Conservation (phyloP, 2,888 invertebrate species). For the Schizotus pectinicornis region DNA sequence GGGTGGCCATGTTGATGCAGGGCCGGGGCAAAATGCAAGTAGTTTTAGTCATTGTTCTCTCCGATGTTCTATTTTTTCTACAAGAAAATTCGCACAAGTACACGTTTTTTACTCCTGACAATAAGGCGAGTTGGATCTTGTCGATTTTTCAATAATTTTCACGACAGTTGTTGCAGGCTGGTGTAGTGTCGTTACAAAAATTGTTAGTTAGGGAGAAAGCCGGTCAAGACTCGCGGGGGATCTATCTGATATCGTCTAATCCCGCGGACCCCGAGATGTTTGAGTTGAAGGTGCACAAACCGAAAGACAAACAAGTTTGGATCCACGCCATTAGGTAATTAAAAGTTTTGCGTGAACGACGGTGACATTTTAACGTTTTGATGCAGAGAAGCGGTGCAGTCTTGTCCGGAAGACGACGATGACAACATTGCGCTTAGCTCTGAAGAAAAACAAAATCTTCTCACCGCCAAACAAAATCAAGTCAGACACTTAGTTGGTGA, state of each 20-base stretch:
- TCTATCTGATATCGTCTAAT: constrained; percentile 92
- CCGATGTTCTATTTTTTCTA: constrained; percentile 90
- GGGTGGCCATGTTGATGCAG: constrained; percentile 87
- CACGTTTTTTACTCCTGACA: constrained; percentile 91
- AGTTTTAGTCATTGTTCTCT: constrained; percentile 86
- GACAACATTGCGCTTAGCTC: constrained; percentile 72
- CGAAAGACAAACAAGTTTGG: constrained; percentile 90
- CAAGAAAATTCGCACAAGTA: constrained; percentile 93
- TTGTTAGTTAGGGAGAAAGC: constrained; percentile 93
- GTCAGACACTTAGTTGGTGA: constrained; percentile 82
- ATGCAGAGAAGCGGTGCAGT: constrained; percentile 75
- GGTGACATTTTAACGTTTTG: background rate
- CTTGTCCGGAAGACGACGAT: constrained; percentile 84
- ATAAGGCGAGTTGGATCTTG: constrained; percentile 71
- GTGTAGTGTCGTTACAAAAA: constrained; percentile 91
- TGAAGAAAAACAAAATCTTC: constrained; percentile 78
- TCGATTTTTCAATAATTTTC: constrained; percentile 8
- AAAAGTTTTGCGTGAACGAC: background rate
- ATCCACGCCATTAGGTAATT: constrained; percentile 80
- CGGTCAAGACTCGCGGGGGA: constrained; percentile 84
- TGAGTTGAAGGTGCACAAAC: constrained; percentile 85
- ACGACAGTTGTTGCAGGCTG: constrained; percentile 67
- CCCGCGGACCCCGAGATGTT: constrained; percentile 96
- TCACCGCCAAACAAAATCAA: constrained; percentile 79
- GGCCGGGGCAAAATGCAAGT: constrained; percentile 90